Base-by-base conservation (phyloP, 1,140 invertebrate species). In the Drosophila triauraria region DNA sequence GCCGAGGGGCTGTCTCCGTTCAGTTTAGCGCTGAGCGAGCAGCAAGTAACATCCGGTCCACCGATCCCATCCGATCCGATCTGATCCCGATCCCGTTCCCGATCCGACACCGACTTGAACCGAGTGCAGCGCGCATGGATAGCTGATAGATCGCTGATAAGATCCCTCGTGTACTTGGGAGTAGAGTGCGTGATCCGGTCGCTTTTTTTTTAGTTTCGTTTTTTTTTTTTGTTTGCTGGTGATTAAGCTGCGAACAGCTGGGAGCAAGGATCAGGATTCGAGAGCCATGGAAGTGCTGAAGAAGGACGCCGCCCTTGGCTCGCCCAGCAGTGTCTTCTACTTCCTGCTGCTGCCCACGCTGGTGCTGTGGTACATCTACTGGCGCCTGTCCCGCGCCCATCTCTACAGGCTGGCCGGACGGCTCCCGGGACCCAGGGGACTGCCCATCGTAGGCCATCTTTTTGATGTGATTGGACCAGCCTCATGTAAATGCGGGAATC, bases 391-490 rank as follows among this genome's bases (percentile, higher is more conserved):
- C 0, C 94, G 96, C 23, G 93, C 94, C 23, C 95, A 95, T 75
- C 92, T 97, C 91, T 93, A 96, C 57, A 95, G 96, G 91, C 92
- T 97, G 42, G 96, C 95, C 1, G 95, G 94, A 3, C 95, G 95
- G 81, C 80, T 97, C 25, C 95, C 95, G 4, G 96, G 96, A 78
- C 96, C 96, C 0, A 80, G 91, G 4, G 96, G 96, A 10, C 92
- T 94, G 7, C 96, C 96, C 0, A 58, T 97, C 0, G 72, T 97
- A 38, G 96, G 96, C 72, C 96, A 96, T 72, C 95, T 96, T 15
- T 93, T 96, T 7, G 95, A 96, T 69, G 95, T 97, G 47, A 92
- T 95, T 4, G 96, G 96, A 81, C 94, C 94, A 44, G 94, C 96
- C 60, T 92, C 91, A 59, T 91, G 91, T 93, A 91, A 67, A 88